Evolutionary conservation across 92 coral and sea anemone genomes (phyloP), one percentile per base, ranked within the genome.

Genomic region (Epizoanthus rinbou): DNA sequence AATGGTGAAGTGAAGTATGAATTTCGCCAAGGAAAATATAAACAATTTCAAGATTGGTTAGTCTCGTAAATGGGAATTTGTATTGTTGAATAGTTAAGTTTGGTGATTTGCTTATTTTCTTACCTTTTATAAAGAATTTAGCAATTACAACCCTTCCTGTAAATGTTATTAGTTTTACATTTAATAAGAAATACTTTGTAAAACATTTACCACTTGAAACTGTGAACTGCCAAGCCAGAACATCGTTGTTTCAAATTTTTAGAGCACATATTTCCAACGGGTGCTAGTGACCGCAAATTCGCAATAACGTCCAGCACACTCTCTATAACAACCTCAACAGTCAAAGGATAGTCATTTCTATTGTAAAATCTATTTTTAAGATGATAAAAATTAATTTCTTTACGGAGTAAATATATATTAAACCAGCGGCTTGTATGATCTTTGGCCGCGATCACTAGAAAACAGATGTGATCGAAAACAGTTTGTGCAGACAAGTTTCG

Each of bases 111-210:
- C 62, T 33, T 64, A 75, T 75, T 75, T 73, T 78, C 57, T 72
- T 71, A 52, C 89, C 64, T 80, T 15, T 47, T 72, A 73, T 80
- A 47, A 72, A 71, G 74, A 18, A 64, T 35, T 24, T 58, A 53
- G 64, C 56, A 45, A 23, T 66, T 66, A 66, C 57, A 71, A 45
- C 57, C 39, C 57, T 14, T 22, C 33, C 57, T 39, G 47, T 8
- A 43, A 19, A 71, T 47, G 53, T 9, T 47, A 58, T 21, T 17
- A 35, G 72, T 31, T 16, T 7, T 66, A 25, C 72, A 28, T 66
- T 66, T 33, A 28, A 66, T 28, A 66, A 65, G 2, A 31, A 31
- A 66, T 31, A 66, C 33, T 64, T 33, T 15, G 15, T 66, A 33
- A 37, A n/a, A 28, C 19, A 23, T 64, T 64, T 24, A 47, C 14